Evolutionary conservation across 2,888 invertebrate species (phyloP).

Genomic region (Rhorus exstirpatorius): DNA sequence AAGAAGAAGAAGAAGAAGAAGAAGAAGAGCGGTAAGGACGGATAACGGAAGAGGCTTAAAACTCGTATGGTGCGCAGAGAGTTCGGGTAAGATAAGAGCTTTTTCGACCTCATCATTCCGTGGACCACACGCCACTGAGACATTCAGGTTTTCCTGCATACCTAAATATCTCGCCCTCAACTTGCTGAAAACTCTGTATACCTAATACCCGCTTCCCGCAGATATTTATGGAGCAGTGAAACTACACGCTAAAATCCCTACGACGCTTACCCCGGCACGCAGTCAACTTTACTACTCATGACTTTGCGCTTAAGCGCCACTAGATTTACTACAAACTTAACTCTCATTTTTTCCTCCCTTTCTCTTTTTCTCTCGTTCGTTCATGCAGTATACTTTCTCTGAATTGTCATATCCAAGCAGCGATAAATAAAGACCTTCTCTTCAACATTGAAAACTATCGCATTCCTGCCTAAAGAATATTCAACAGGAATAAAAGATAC

Average conservation of each 20-base stretch:
- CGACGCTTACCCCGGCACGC: conserved; percentile 78
- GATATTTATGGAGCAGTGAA: conserved; percentile 54
- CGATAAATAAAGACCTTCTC: conserved; percentile 3
- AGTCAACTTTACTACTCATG: conserved; percentile 58
- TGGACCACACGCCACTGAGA: conserved; percentile 62
- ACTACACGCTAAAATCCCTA: conserved; percentile 76
- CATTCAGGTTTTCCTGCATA: conserved; percentile 42
- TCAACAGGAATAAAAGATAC: too few relatives aligned
- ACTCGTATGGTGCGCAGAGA: conserved; percentile 75
- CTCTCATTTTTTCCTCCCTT: not conserved
- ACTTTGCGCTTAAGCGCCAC: conserved; percentile 37
- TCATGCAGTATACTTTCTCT: not conserved
- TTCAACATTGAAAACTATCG: conserved; percentile 1
- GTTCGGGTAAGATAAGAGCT: conserved; percentile 81
- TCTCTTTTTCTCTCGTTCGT: conserved; percentile 28
- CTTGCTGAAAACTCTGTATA: conserved; percentile 29
- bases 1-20: conserved; percentile 23
- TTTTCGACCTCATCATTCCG: conserved; percentile 67
- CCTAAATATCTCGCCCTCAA: conserved; percentile 31
- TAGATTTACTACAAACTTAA: conserved; percentile 43
- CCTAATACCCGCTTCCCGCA: conserved; percentile 26
- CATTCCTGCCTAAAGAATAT: not conserved
- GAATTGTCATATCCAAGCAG: conserved; percentile 2
- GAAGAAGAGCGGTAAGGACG: conserved; percentile 30
- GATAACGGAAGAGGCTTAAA: conserved; percentile 75